Base-by-base conservation (phyloP, 2,113 vertebrate genomes). In the Callochromis pleurospilus region DNA sequence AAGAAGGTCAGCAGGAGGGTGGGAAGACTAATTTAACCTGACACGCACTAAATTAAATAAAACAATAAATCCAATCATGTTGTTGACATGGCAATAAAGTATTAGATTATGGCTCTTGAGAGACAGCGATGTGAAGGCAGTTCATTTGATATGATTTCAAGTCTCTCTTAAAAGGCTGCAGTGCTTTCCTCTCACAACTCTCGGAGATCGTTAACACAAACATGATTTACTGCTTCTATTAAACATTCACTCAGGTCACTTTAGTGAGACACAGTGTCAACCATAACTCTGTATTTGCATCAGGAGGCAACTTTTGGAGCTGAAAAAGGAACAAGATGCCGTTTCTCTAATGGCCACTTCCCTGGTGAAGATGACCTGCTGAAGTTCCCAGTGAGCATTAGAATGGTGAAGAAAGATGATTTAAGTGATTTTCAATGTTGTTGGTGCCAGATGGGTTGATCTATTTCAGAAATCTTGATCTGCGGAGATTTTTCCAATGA, bases 31-130 rank as follows among this genome's bases (percentile, higher is more conserved):
- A 38, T 80, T 77, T 47, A 9, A 81, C 55, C 17, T 40, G 31
- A 88, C 85, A 68, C 1, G 4, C 6, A 55, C 40, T 19, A 53
- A 84, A 92, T 82, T 55, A 10, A 90, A 86, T 92, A 45, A 88
- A 82, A 84, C 42, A 15, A 3, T 9, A 33, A 86, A 90, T 82
- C 84, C 36, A 82, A 92, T 88, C 58, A 53, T 42, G 77, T 58
- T 58, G 60, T 56, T 79, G 80, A 92, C 80, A 60, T 80, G 60
- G 79, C 26, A 49, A 55, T 65, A 42, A 86, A 33, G 47, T 36
- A 81, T 84, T 82, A 36, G 83, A 88, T 88, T 51, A 82, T 19
- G 40, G 79, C 36, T 84, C n/a, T 45, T 33, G 33, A 2, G 73
- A 86, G 62, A 75, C 21, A 53, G 45, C 58, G 2, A 86, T n/a